phyloP scores from a whole-genome alignment of 2,888 invertebrate genomes.

The Diaphora mendica region DNA sequence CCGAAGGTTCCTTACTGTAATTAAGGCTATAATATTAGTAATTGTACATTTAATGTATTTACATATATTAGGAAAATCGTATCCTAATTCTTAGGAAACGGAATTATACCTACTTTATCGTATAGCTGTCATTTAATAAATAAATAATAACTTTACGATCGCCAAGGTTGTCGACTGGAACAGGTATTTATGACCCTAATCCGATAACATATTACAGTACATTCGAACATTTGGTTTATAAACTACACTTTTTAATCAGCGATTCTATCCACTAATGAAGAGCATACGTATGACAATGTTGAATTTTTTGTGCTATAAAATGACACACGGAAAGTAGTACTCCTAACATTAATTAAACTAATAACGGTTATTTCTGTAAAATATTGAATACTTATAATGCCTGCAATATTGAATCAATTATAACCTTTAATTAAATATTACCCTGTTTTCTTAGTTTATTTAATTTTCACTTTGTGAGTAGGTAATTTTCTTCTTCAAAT shows the following conservation, averaged over 20 bases:
- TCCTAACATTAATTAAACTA: neutral
- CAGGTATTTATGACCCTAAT: neutral
- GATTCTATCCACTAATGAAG: too few relatives aligned
- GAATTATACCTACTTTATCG: neutral
- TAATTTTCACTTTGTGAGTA: too few relatives aligned
- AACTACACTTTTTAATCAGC: neutral
- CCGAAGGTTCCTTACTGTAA: slow-evolving; percentile 16
- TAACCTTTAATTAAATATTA: too few relatives aligned
- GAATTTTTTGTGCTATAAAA: too few relatives aligned
- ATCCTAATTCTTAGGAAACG: neutral
- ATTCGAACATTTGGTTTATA: too few relatives aligned
- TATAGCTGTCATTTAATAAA: neutral
- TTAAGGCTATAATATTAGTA: slow-evolving; percentile 7
- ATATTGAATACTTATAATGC: too few relatives aligned
- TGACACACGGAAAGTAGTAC: neutral
- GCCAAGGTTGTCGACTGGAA: neutral
- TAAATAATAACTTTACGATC: neutral
- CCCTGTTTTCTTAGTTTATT: too few relatives aligned
- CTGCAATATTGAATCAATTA: too few relatives aligned
- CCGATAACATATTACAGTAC: neutral
- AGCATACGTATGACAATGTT: too few relatives aligned
- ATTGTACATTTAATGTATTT: neutral
- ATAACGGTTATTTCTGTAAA: too few relatives aligned
- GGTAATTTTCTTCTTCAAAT: too few relatives aligned
- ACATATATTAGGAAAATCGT: neutral